A percentile compares a stretch with the other conserved stretches of the same genome.
Conservation (phyloP, 2,797 vertebrate genomes). For the Acipenser transmontanus region DNA sequence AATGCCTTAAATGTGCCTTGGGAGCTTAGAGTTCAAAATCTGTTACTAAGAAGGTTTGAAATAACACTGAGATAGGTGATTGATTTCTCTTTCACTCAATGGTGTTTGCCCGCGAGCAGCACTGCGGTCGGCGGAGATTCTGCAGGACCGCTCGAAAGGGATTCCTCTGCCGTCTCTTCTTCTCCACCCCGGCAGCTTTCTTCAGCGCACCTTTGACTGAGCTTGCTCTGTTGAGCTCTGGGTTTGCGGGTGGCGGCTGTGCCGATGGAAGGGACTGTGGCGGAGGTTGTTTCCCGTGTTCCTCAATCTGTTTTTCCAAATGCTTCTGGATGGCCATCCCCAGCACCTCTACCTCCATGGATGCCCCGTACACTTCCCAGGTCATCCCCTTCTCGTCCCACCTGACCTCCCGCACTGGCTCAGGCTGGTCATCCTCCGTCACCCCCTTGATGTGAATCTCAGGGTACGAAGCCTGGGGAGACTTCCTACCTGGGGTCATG, state of each 20-base stretch:
- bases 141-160: conserved; percentile 79
- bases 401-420: conserved; percentile 88
- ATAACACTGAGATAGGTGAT: too few species aligned
- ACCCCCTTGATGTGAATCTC: conserved; percentile 58
- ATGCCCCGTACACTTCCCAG: conserved; percentile 94
- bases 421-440: conserved; percentile 57
- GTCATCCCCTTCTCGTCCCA: conserved; percentile 99
- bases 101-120: conserved; percentile 76
- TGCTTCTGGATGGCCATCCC: conserved; percentile 95
- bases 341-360: conserved; percentile 91
- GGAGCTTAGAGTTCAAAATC: too few species aligned
- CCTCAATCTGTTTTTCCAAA: conserved; percentile 92
- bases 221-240: conserved; percentile 45
- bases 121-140: conserved; percentile 78
- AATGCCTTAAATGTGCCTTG: too few species aligned
- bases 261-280: conserved; percentile 12
- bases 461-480: conserved; percentile 59
- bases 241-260: background rate
- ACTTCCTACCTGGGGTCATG: conserved; percentile 58
- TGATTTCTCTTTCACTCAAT: conserved; percentile 41
- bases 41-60: too few species aligned
- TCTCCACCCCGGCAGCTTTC: conserved; percentile 24
- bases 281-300: conserved; percentile 64
- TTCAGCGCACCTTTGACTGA: conserved; percentile 42
- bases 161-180: conserved; percentile 70